These are phyloP conservation scores for Acleris sparsana DNA, from an alignment of 2,888 invertebrate genomes.

Conservation along the genomic window DNA sequence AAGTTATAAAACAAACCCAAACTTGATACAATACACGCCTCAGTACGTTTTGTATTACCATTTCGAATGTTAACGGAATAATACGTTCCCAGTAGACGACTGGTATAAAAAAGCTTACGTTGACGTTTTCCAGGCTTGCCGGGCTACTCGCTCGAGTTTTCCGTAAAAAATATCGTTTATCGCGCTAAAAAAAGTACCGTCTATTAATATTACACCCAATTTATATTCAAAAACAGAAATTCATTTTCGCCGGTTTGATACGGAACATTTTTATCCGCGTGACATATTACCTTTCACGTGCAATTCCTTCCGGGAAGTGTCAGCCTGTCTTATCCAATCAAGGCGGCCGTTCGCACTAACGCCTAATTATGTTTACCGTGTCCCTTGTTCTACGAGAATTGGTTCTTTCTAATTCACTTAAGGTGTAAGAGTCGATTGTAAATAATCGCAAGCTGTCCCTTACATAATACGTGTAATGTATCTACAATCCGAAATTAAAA, in stretches of 20 bases:
- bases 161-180: constrained; percentile 34
- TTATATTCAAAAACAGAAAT: constrained; percentile 21
- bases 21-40: constrained; percentile 53
- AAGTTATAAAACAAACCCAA: constrained; percentile 61
- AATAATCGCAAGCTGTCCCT: constrained; percentile 38
- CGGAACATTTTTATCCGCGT: constrained; percentile 57
- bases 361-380: constrained; percentile 73
- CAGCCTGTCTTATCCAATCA: constrained; percentile 66
- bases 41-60: constrained; percentile 55
- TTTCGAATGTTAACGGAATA: constrained; percentile 57
- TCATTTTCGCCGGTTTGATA: constrained; percentile 46
- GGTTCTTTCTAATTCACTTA: constrained; percentile 51
- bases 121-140: constrained; percentile 31
- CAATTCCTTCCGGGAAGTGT: constrained; percentile 62
- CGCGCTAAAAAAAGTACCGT: constrained; percentile 10
- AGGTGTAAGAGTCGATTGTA: constrained; percentile 51
- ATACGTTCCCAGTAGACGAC: constrained; percentile 51
- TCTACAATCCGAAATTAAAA: neutral
- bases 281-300: constrained; percentile 67
- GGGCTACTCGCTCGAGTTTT: constrained; percentile 45
- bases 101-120: constrained; percentile 44
- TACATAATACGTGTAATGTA: neutral
- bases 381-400: constrained; percentile 54
- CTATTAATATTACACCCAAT: constrained; percentile 24
- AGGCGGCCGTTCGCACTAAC: constrained; percentile 54